Conservation (phyloP, 2,888 invertebrate species). For the Exocentrus adspersus region DNA sequence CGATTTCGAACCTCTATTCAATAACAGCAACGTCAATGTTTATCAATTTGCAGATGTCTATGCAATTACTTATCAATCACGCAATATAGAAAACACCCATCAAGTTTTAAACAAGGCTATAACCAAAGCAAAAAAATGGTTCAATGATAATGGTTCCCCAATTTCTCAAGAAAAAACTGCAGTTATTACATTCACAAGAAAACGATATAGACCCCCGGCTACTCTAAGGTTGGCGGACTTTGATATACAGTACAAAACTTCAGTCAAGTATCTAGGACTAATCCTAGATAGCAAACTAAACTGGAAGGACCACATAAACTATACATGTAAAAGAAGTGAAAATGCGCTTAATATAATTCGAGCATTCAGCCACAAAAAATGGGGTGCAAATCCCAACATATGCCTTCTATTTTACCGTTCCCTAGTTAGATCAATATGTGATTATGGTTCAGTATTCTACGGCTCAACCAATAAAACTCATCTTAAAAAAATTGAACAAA, state of each 20-base stretch:
- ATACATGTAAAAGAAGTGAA: neutral
- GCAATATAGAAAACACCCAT: neutral
- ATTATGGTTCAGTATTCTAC: constrained; percentile 4
- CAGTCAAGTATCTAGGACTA: neutral
- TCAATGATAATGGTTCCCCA: neutral
- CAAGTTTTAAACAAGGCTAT: neutral
- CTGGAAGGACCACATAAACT: constrained; percentile 1
- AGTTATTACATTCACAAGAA: neutral
- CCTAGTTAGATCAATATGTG: constrained; percentile 5
- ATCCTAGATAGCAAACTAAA: neutral
- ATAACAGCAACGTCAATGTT: neutral
- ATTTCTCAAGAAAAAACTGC: neutral
- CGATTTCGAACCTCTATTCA: neutral
- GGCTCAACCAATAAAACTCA: neutral
- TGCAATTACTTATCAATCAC: no score
- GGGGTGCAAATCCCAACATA: constrained; percentile 3
- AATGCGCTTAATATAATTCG: neutral
- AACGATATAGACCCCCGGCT: neutral
- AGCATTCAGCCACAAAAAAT: neutral
- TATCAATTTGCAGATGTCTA: neutral
- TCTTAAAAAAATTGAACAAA: constrained; percentile 4
- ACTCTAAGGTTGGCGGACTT: neutral
- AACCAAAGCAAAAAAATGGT: neutral
- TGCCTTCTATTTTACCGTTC: neutral
- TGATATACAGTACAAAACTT: neutral